Percentiles rank a stretch among this genome's conserved stretches.
Evolutionary conservation across 2,797 vertebrate genomes (phyloP).

Genomic region (Clarias fuscus): DNA sequence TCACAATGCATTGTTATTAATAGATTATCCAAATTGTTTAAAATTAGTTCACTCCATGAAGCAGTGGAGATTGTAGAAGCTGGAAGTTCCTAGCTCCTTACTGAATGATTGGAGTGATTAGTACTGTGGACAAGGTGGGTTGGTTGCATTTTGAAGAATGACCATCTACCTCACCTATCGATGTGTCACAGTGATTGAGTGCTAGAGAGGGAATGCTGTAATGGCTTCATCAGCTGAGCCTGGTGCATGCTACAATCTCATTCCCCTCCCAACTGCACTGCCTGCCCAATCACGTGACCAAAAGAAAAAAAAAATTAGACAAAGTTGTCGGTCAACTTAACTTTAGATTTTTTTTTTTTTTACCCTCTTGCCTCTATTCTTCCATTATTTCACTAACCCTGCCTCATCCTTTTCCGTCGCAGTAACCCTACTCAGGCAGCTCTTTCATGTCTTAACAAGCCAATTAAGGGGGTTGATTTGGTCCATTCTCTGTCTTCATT

Average conservation of each 20-base stretch:
- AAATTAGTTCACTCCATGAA: background rate
- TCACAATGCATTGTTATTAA: background rate
- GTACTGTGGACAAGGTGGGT: constrained; percentile 65
- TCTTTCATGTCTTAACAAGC: constrained; percentile 68
- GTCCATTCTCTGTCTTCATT: constrained; percentile 47
- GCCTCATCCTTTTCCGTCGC: constrained; percentile 54
- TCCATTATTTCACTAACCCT: constrained; percentile 46
- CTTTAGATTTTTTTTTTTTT: constrained; percentile 44
- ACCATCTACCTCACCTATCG: constrained; percentile 68
- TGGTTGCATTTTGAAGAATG: constrained; percentile 71
- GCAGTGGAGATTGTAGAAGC: constrained; percentile 39
- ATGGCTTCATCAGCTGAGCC: constrained; percentile 79
- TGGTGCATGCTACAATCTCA: constrained; percentile 72
- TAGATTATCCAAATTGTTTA: background rate
- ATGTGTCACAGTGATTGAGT: constrained; percentile 79
- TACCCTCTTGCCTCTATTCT: constrained; percentile 29
- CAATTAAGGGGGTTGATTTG: constrained; percentile 66
- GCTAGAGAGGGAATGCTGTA: constrained; percentile 67
- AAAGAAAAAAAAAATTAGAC: constrained; percentile 63
- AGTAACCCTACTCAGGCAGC: constrained; percentile 54
- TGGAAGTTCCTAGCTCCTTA: constrained; percentile 58
- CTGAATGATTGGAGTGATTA: constrained; percentile 74
- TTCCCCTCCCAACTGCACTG: constrained; percentile 62
- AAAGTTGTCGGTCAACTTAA: constrained; percentile 64
- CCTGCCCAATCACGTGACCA: constrained; percentile 61